These are phyloP conservation scores for Lontra canadensis DNA, from an alignment of 2,113 vertebrate genomes.

Conservation along the genomic window DNA sequence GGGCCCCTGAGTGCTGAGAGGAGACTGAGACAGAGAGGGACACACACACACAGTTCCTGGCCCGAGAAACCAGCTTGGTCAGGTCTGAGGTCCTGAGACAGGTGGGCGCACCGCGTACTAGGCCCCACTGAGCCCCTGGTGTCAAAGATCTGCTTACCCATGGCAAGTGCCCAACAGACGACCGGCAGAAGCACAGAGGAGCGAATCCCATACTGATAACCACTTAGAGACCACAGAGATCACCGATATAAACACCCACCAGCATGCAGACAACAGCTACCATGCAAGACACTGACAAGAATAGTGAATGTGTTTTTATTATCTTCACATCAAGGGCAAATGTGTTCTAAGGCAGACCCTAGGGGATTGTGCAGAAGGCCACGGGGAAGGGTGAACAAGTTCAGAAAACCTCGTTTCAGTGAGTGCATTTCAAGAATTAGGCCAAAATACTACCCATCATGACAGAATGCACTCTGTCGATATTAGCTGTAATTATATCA, in stretches of 20 bases:
- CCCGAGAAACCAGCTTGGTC: neutral
- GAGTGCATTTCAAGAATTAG: constrained; percentile 2
- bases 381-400: neutral
- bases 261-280: neutral
- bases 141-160: neutral
- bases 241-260: neutral
- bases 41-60: neutral
- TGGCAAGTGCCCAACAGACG: neutral
- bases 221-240: neutral
- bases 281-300: neutral
- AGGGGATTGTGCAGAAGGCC: neutral
- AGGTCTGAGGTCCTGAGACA: neutral
- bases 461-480: neutral
- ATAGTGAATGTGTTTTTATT: neutral
- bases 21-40: neutral
- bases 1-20: neutral
- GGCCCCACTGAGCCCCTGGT: neutral
- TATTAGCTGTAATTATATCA: neutral
- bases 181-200: neutral
- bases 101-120: rapidly evolving
- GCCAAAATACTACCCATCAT: neutral
- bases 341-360: neutral
- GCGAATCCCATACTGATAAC: neutral
- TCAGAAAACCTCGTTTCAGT: neutral
- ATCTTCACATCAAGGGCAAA: neutral